Base-by-base conservation (phyloP, 2,888 invertebrate genomes). In the Heliothis peltigera region DNA sequence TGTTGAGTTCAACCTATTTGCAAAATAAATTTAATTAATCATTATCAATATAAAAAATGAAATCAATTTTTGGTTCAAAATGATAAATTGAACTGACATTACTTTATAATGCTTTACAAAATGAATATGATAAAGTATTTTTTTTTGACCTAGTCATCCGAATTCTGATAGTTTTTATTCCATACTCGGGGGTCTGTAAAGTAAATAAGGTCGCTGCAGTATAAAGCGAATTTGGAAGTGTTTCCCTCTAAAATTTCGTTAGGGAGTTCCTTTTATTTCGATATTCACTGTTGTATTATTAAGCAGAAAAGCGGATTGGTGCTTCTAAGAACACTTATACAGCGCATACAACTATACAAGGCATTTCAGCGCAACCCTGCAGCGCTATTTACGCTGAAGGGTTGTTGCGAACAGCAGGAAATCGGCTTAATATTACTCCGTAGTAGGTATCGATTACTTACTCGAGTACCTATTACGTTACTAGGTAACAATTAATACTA, bases 381-480 rank as follows among this genome's bases (percentile, higher is more conserved):
- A 5, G 39, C 39, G 39, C 39, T 39, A n/a, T 39, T 39, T 39
- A 5, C 6, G 39, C 39, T n/a, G 4, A 39, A 39, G 39, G 39
- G 39, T 39, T 39, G 39, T n/a, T n/a, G 39, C n/a, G 39, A 39
- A 39, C 39, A 39, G 39, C 39, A 39, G n/a, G 39, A 39, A n/a
- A 39, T 39, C n/a, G n/a, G n/a, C 39, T 39, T 39, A 3, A 5
- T n/a, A 15, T 15, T 35, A 35, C 15, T 35, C 35, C 15, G 35
- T 35, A 35, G 35, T 15, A 15, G 15, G 15, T 35, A n/a, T 39
- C 39, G n/a, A 39, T 39, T n/a, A 15, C 39, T 39, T 39, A n/a
- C n/a, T 39, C 4, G n/a, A 15, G 15, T 35, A 35, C 35, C 15
- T 35, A 35, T 12, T 1, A 32, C 10, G 10, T 32, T 7, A 4